Conservation (phyloP, 2,888 invertebrate genomes). For the Norana najaformis region DNA sequence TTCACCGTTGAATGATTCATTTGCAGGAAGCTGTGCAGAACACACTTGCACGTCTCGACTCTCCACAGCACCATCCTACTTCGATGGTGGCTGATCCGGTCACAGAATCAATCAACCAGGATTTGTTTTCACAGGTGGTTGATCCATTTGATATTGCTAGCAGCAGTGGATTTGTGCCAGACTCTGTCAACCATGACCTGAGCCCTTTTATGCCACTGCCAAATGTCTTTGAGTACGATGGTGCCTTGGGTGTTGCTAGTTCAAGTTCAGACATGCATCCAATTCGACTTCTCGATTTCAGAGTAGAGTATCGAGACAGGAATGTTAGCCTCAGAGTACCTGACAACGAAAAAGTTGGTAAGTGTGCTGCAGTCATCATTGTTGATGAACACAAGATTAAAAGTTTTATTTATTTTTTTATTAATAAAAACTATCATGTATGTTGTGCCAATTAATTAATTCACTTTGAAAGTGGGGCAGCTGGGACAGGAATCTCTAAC, state of each 20-base stretch:
- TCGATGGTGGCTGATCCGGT: slow-evolving; percentile 19
- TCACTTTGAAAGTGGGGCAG: not conserved
- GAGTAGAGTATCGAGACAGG: slow-evolving; percentile 56
- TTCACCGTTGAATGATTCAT: not conserved
- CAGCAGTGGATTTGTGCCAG: not conserved
- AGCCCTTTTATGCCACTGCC: not conserved
- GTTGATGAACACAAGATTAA: too few species aligned
- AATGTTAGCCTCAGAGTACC: slow-evolving; percentile 52
- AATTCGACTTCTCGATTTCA: slow-evolving; percentile 54
- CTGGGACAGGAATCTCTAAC: not conserved
- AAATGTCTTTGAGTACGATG: not conserved
- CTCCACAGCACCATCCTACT: slow-evolving; percentile 30
- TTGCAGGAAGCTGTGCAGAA: slow-evolving; percentile 39
- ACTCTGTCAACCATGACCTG: not conserved
- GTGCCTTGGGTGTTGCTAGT: slow-evolving; percentile 33
- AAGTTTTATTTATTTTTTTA: too few species aligned
- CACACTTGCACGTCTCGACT: slow-evolving; percentile 32
- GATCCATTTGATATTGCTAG: not conserved
- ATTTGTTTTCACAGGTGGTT: not conserved
- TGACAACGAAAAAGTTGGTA: slow-evolving; percentile 57
- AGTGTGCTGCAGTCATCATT: too few species aligned
- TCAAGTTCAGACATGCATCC: slow-evolving; percentile 33
- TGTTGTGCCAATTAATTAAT: too few species aligned
- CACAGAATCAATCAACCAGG: not conserved
- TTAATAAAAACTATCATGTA: too few species aligned